Evolutionary conservation across 2,888 invertebrate genomes (phyloP), one percentile per base, ranked within the genome.

Genomic region (Drosophila affinis): DNA sequence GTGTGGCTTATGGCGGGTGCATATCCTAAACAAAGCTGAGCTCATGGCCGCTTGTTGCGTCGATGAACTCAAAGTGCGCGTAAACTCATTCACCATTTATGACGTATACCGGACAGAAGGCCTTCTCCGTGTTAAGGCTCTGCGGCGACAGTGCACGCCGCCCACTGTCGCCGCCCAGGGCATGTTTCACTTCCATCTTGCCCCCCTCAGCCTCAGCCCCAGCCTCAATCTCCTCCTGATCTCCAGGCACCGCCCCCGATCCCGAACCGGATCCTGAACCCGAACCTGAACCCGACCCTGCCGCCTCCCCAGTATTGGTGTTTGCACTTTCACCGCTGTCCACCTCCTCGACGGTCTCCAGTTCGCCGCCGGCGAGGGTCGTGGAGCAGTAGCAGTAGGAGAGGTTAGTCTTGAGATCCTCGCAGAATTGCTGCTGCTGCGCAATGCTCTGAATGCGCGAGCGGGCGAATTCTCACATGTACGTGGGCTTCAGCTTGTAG

Each of bases 401-500:
- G 65, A 90, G 78, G 76, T 90, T 90, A 54, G 91, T 90, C 71
- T 90, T 91, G 68, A 90, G 90, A 67, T 90, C 90, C 76, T 91
- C 91, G 69, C 91, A 91, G 77, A 90, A 90, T 81, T 90, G 90
- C 74, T 90, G 91, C 87, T 90, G 91, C 82, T 90, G 90, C 91
- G 90, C 90, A 90, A 90, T 91, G 78, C 90, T 90, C 49, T 91
- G 91, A 81, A 90, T 90, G 91, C 91, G 91, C 91, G 90, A 91
- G 81, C 91, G 91, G 78, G 91, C 91, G 83, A 90, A 89, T 83
- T 92, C 91, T 92, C 95, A 96, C 96, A 96, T 96, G 89, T 96
- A 96, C 89, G 96, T 95, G 2, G 96, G 96, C 89, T 97, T 97
- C 90, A 97, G 96, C 93, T 98, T 98, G 92, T 98, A 98, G 9